phyloP scores from a whole-genome alignment of 2,888 invertebrate species.

The Metopia argyrocephala region DNA sequence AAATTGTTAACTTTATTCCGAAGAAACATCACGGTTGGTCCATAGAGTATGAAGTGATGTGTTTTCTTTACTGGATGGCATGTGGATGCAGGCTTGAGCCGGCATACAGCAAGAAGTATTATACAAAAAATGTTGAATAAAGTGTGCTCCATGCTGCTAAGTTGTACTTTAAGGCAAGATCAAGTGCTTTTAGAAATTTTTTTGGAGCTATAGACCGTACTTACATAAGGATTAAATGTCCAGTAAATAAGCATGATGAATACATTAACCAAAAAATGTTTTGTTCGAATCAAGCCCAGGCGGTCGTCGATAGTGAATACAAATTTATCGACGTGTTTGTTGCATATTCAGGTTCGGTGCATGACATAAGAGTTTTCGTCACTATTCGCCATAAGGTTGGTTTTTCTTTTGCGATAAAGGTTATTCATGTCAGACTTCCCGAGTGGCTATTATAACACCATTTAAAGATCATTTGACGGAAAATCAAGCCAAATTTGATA shows the following conservation, averaged over 20 bases:
- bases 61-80: constrained; percentile 1
- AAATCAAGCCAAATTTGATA: background rate
- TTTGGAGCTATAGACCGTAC: background rate
- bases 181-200: constrained; percentile 1
- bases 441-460: too few species aligned
- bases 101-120: too few species aligned
- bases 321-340: background rate
- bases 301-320: too few species aligned
- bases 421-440: background rate
- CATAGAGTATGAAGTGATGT: background rate
- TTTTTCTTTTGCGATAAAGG: background rate
- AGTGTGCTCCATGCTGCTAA: background rate
- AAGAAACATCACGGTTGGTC: constrained; percentile 1
- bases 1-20: background rate
- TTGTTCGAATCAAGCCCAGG: constrained; percentile 12
- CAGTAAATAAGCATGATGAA: too few species aligned
- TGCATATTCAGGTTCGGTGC: constrained; percentile 21
- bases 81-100: background rate
- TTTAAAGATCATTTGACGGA: background rate
- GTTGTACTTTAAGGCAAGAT: background rate
- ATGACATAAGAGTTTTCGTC: constrained; percentile 22
- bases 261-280: constrained; percentile 7
- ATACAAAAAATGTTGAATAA: too few species aligned
- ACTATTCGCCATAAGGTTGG: constrained; percentile 3
- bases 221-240: too few species aligned